Evolutionary conservation across 2,113 vertebrate genomes (phyloP).

Genomic region (Coturnix japonica): DNA sequence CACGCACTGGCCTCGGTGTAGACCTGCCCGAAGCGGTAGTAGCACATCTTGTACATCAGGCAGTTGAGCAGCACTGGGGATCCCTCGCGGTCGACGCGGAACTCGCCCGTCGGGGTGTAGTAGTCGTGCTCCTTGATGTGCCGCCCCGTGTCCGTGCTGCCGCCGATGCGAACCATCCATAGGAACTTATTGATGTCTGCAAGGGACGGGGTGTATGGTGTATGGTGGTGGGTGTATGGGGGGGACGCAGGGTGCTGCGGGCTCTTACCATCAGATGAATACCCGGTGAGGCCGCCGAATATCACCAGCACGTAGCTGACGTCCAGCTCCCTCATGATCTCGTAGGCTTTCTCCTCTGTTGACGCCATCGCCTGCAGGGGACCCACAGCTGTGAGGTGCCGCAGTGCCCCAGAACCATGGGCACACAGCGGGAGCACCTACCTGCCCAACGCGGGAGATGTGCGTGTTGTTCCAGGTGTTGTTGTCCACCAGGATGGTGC

Average conservation of each 20-base stretch:
- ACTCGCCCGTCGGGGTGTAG: conserved; percentile 96
- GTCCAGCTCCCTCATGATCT: conserved; percentile 98
- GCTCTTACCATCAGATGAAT: conserved; percentile 92
- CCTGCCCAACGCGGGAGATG: conserved; percentile 98
- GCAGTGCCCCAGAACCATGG: accelerated
- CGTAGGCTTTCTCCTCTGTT: conserved; percentile 95
- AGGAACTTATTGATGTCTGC: conserved; percentile 97
- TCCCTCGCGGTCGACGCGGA: conserved; percentile 95
- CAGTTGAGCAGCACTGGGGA: conserved; percentile 98
- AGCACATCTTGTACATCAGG: conserved; percentile 99
- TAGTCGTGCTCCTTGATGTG: conserved; percentile 99
- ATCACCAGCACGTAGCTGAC: conserved; percentile 98
- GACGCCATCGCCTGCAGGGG: conserved; percentile 93
- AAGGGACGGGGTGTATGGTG: not conserved
- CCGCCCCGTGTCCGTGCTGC: conserved; percentile 95
- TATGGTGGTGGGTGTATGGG: accelerated
- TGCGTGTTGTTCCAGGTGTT: conserved; percentile 99
- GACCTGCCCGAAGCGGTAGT: conserved; percentile 98
- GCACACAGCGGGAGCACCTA: conserved; percentile 14
- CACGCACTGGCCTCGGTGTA: conserved; percentile 99
- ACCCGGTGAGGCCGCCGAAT: conserved; percentile 96
- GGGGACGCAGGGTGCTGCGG: not conserved
- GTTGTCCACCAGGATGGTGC: conserved; percentile 98
- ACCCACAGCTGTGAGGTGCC: accelerated
- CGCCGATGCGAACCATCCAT: conserved; percentile 99